Conservation (phyloP, 2,797 vertebrate species). For the Xiphophorus birchmanni region DNA sequence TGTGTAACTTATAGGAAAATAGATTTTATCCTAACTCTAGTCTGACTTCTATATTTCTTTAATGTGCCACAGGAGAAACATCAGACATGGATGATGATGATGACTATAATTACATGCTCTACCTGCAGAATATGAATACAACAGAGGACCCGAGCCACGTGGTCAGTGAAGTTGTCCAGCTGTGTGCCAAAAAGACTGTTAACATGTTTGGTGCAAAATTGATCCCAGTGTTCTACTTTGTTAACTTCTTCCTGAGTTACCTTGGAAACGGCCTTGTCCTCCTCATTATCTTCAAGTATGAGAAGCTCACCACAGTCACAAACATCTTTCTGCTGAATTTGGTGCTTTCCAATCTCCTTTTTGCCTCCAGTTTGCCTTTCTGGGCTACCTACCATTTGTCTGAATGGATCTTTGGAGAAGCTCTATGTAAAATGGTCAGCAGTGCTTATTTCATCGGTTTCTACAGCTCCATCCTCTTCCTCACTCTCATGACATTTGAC, state of each 20-base stretch:
- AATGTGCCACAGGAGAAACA: slow-evolving; percentile 28
- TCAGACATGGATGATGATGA: slow-evolving; percentile 23
- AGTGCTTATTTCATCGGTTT: slow-evolving; percentile 80
- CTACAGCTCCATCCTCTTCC: slow-evolving; percentile 85
- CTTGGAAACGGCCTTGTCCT: slow-evolving; percentile 82
- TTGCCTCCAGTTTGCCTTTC: slow-evolving; percentile 81
- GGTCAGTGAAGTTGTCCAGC: not conserved
- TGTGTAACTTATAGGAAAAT: not conserved
- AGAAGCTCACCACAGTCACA: slow-evolving; percentile 80
- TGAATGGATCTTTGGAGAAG: slow-evolving; percentile 79
- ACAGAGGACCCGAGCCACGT: not conserved
- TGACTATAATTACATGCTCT: accelerated
- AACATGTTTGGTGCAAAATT: slow-evolving; percentile 71
- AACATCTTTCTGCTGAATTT: slow-evolving; percentile 85
- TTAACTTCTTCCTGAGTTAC: slow-evolving; percentile 79
- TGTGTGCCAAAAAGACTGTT: slow-evolving; percentile 60
- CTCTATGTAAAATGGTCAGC: slow-evolving; percentile 80
- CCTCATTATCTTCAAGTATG: slow-evolving; percentile 79
- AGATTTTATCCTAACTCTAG: not conserved
- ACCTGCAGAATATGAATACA: accelerated
- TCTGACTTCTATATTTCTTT: slow-evolving; percentile 1
- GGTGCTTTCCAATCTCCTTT: slow-evolving; percentile 83
- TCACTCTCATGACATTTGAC: slow-evolving; percentile 85
- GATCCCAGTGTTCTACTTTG: slow-evolving; percentile 78
- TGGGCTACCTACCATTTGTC: slow-evolving; percentile 77